Base-by-base conservation (phyloP, 2,797 vertebrate genomes). In the Ambastaia sidthimunki region DNA sequence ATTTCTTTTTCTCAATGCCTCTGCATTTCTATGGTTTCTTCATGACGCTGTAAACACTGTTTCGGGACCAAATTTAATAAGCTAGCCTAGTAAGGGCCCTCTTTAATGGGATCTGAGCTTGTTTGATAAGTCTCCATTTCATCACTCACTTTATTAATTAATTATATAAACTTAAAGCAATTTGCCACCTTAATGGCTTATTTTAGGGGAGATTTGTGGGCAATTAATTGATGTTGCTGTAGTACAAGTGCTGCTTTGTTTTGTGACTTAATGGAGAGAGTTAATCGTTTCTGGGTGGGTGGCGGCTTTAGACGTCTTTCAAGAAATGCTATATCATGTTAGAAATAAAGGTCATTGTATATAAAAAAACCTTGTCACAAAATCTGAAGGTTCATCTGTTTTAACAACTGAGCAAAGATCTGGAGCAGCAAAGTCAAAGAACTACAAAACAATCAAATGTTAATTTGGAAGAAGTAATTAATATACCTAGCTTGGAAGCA, bases 141-240 rank as follows among this genome's bases (percentile, higher is more conserved):
- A 94, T 93, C 94, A 94, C 84, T 87, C 88, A 89, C 89, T 94
- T 93, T 93, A 94, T 94, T 94, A 94, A 94, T 94, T 94, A 94
- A 94, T 91, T 93, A 87, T 83, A 94, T 91, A 93, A 94, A 93
- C 91, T 93, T 93, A 93, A 92, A 92, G 92, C 91, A 91, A 93
- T 93, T 93, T 93, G 89, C 90, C 85, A 87, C 89, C 89, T 91
- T 93, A 93, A 93, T 93, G 89, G 88, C 88, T 93, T 93, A 90
- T 89, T 92, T 91, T 91, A 90, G 89, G 85, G 87, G 91, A 93
- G 92, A 93, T 92, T 90, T 92, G 90, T 90, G 87, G 90, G 86
- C 90, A 92, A 94, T 94, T 93, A 94, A 93, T 92, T 92, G 90
- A 89, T 86, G 85, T 76, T 86, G 81, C 80, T 80, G 80, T 89